Evolutionary conservation across 2,113 vertebrate species (phyloP).

Genomic region (Myotis yumanensis): DNA sequence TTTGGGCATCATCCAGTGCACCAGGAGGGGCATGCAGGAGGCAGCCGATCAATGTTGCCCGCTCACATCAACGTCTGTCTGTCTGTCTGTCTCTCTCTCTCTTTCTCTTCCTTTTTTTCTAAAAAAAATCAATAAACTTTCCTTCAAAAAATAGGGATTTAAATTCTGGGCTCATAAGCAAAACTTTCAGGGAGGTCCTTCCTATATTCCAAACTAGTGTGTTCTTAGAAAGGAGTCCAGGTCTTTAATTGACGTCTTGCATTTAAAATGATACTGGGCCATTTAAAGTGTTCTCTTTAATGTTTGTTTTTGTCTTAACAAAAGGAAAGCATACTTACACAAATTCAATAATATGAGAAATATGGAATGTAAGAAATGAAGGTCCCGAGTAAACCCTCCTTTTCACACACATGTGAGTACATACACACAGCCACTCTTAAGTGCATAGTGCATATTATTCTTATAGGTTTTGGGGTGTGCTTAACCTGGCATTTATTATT

Average conservation of each 20-base stretch:
- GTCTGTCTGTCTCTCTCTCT: no score
- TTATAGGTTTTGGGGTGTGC: background rate
- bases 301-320: conserved; percentile 46
- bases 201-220: conserved; percentile 5
- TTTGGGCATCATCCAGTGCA: no score
- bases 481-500: background rate
- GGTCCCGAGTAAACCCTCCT: background rate
- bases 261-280: conserved; percentile 45
- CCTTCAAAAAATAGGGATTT: background rate
- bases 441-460: background rate
- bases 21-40: no score
- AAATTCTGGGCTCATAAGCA: conserved; percentile 20
- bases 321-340: conserved; percentile 5
- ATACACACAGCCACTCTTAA: background rate
- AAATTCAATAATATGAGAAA: conserved; percentile 37
- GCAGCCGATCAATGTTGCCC: no score
- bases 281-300: conserved; percentile 34
- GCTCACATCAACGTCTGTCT: no score
- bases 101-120: no score
- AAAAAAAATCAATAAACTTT: no score
- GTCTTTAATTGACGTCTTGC: conserved; percentile 52
- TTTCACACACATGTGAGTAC: background rate
- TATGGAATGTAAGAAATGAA: conserved; percentile 33
- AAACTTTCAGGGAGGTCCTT: background rate
- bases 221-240: conserved; percentile 45